Evolutionary conservation across 2,113 vertebrate genomes (phyloP), one percentile per base, ranked within the genome.

Genomic region (Rhadina sibilatrix): DNA sequence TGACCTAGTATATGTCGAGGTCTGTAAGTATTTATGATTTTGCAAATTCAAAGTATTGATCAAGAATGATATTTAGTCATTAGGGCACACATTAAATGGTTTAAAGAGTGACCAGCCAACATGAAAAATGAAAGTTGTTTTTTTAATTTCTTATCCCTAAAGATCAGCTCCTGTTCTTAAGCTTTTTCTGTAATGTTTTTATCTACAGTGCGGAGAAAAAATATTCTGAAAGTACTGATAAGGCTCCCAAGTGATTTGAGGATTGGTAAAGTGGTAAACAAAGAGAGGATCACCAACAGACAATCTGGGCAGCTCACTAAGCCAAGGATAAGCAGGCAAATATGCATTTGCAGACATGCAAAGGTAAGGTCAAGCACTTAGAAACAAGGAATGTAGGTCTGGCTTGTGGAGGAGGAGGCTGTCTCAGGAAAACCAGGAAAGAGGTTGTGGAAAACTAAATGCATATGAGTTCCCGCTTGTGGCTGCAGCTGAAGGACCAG

Each of bases 21-120:
- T 87, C 92, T 92, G 59, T 65, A 90, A 61, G 88, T 54, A 65
- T 83, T 95, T 88, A 93, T 80, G 59, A 90, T 85, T 94, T 93
- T 77, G 71, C 68, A 90, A 76, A 69, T 61, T 93, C 61, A 83
- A 65, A 11, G 21, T 94, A 56, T 85, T 0, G 9, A 49, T 91
- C 87, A 83, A 61, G 75, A 90, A 72, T 57, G 37, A 75, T 64
- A 57, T 68, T 89, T 89, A 93, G 47, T 72, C 66, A 60, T 56
- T 71, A 91, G 6, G 13, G 42, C 28, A 64, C 44, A 46, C 15
- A 35, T 50, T 53, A 85, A 65, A 79, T 57, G 15, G 40, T 33
- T 84, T 75, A 89, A 92, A 66, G 44, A 77, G 66, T 42, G 25
- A 50, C 23, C 30, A 90, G 47, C 15, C 4, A 12, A 18, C 30